Conservation (phyloP, 2,888 invertebrate species). For the Lasioglossum lativentre region DNA sequence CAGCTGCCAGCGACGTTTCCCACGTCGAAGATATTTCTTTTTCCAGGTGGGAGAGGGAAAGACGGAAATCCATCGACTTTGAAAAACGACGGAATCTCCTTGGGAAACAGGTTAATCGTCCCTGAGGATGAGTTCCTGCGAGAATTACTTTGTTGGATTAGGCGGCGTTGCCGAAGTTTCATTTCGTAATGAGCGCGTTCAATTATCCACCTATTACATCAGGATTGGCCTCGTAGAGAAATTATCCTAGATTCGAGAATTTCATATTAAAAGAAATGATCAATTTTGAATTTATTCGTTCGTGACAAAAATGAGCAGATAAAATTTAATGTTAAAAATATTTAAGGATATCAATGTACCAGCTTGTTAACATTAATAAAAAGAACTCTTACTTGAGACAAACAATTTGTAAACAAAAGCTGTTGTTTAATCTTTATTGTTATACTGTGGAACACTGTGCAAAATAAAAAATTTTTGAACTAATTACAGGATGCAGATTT, state of each 20-base stretch:
- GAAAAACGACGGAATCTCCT: neutral
- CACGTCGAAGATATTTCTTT: neutral
- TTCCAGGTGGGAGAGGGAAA: too few relatives aligned
- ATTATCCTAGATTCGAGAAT: neutral
- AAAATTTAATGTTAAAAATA: too few relatives aligned
- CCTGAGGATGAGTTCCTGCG: neutral
- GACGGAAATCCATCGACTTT: neutral
- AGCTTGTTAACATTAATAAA: too few relatives aligned
- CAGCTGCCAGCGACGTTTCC: neutral
- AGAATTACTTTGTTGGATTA: slow-evolving; percentile 19
- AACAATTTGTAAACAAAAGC: too few relatives aligned
- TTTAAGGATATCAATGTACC: too few relatives aligned
- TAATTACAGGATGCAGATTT: too few relatives aligned
- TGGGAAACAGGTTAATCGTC: neutral
- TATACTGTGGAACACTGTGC: too few relatives aligned
- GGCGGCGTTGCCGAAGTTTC: slow-evolving; percentile 3
- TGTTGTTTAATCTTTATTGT: too few relatives aligned
- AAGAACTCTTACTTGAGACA: too few relatives aligned
- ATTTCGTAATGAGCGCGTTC: slow-evolving; percentile 2
- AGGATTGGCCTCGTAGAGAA: neutral
- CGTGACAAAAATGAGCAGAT: too few relatives aligned
- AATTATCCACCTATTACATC: slow-evolving; percentile 24
- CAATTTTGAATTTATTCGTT: too few relatives aligned
- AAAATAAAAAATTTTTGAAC: too few relatives aligned
- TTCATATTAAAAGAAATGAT: neutral